Evolutionary conservation across 2,888 invertebrate genomes (phyloP), one percentile per base, ranked within the genome.

Genomic region (Synergus gifuensis): DNA sequence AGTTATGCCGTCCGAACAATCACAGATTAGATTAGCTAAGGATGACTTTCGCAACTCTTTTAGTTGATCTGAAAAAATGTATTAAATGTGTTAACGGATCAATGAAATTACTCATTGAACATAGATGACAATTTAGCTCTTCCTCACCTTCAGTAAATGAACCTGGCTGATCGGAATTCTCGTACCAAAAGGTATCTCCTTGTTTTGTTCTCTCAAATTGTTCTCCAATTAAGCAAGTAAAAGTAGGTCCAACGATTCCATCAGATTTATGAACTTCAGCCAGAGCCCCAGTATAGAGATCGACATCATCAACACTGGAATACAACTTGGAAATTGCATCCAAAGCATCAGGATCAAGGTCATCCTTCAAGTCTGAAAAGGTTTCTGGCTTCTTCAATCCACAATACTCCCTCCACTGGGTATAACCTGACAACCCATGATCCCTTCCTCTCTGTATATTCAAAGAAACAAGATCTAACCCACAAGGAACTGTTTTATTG

Each of bases 121-220:
- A 49, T 28, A 79, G 14, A 18, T 44, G 42, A 58, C 46, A 22
- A 64, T 76, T 60, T 69, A 73, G 44, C 46, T 18, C n/a, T 49
- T 73, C 77, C 63, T 92, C 90, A 96, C 96, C 95, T 90, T 93
- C 88, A 1, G 95, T 95, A 87, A 97, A 97, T 5, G 94, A 94
- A 82, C 96, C 94, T 0, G 94, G 94, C 54, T 94, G 92, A 79
- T 95, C 94, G 1, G 93, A 92, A 54, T 95, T 95, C 91, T 98
- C 98, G 89, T 98, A 98, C 97, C 98, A 98, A 93, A 95, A 97
- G 69, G 98, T 93, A 92, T 98, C 98, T 0, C 97, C 98, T 63
- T 93, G 91, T 93, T 97, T 97, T 42, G 97, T 91, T 73, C 97
- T 93, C 22, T 95, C 91, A 93, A 98, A 98, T 93, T 98, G 98